Evolutionary conservation across 1,140 invertebrate genomes (phyloP).

Genomic region (Brachionus rotundiformis): DNA sequence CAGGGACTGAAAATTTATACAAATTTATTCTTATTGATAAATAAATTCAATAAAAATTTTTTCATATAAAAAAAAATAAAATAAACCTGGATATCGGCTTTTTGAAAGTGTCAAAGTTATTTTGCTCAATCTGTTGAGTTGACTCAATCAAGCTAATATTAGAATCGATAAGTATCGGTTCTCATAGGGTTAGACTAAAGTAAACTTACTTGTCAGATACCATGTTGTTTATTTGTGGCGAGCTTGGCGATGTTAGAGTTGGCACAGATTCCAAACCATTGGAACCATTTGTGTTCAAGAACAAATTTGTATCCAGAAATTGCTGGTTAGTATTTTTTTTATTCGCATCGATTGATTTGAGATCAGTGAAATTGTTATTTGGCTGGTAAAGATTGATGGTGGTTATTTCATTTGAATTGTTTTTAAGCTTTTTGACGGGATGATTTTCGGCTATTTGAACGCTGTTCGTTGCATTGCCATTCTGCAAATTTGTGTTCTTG

Average conservation of each 20-base stretch:
- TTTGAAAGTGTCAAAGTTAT: neutral
- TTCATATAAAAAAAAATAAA: constrained; percentile 1
- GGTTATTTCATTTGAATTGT: constrained; percentile 10
- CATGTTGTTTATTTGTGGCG: neutral
- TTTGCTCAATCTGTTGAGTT: neutral
- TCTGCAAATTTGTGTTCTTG: neutral
- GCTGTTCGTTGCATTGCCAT: neutral
- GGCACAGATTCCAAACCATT: neutral
- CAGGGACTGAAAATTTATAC: neutral
- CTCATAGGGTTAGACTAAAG: neutral
- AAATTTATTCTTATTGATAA: neutral
- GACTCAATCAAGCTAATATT: constrained; percentile 5
- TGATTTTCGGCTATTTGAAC: neutral
- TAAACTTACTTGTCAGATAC: neutral
- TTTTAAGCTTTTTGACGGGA: constrained; percentile 29
- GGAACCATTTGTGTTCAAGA: constrained; percentile 23
- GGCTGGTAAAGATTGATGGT: constrained; percentile 42
- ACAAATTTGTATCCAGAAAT: constrained; percentile 47
- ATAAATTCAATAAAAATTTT: neutral
- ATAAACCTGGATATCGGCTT: constrained; percentile 29
- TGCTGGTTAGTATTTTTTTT: neutral
- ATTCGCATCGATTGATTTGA: constrained; percentile 15
- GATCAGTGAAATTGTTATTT: constrained; percentile 31
- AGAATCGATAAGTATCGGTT: neutral
- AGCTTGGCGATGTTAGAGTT: neutral